phyloP scores from a whole-genome alignment of 1,140 invertebrate species.

The Bactericera cockerelli region DNA sequence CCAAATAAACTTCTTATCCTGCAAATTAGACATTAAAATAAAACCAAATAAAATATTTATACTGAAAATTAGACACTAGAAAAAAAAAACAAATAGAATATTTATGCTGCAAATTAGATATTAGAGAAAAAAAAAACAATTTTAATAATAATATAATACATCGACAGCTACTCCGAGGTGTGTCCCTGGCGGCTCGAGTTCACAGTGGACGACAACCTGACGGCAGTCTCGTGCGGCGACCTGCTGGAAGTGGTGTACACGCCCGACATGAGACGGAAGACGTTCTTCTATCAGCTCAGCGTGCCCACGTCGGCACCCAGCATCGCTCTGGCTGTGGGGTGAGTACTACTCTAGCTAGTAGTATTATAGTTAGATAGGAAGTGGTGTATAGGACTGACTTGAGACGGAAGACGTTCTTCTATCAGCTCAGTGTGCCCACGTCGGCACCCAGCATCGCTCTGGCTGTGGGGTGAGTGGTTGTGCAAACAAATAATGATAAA shows the following conservation, averaged over 20 bases:
- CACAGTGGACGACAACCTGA: conserved; percentile 86
- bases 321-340: conserved; percentile 88
- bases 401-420: conserved; percentile 86
- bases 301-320: conserved; percentile 88
- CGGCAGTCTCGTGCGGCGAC: conserved; percentile 88
- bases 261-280: conserved; percentile 80
- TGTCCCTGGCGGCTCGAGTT: conserved; percentile 97
- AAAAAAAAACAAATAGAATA: too few relatives aligned
- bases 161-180: conserved; percentile 83
- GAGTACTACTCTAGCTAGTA: too few relatives aligned
- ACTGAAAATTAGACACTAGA: too few relatives aligned
- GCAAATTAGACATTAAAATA: too few relatives aligned
- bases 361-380: too few relatives aligned
- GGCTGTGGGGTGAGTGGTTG: conserved; percentile 72
- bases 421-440: conserved; percentile 73
- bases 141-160: too few relatives aligned
- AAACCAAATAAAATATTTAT: too few relatives aligned
- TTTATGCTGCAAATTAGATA: too few relatives aligned
- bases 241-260: conserved; percentile 82
- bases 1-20: too few relatives aligned
- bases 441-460: conserved; percentile 91
- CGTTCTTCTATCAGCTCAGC: conserved; percentile 81
- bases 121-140: too few relatives aligned
- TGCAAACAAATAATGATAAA: too few relatives aligned
- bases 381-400: conserved; percentile 85